Conservation (phyloP, 37 sponge, comb jelly and placozoan genomes). For the Lycopodina hypogea region DNA sequence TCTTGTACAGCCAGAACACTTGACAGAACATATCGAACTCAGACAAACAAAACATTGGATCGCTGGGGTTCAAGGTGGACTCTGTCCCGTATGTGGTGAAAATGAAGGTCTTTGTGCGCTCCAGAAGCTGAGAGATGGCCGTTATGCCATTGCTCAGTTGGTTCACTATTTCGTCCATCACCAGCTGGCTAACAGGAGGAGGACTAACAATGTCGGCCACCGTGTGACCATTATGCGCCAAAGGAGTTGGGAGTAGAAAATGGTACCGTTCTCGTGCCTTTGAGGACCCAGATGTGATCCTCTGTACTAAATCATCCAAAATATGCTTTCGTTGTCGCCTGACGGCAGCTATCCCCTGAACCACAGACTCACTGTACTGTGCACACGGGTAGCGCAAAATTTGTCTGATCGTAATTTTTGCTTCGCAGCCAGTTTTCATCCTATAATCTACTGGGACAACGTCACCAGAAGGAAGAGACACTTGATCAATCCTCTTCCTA, state of each 20-base stretch:
- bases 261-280: conserved; percentile 70
- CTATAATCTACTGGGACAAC: conserved; percentile 40
- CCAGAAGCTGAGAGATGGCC: conserved; percentile 30
- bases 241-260: conserved; percentile 67
- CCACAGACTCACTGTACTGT: conserved; percentile 17
- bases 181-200: conserved; percentile 21
- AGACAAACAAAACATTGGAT: conserved; percentile 44
- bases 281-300: conserved; percentile 51
- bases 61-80: conserved; percentile 8
- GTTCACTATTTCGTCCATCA: conserved; percentile 33
- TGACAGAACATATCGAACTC: conserved; percentile 56
- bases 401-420: conserved; percentile 61
- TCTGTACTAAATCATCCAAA: conserved; percentile 59
- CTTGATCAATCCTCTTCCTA: conserved; percentile 36
- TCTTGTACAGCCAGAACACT: conserved; percentile 74
- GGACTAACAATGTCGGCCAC: conserved; percentile 50
- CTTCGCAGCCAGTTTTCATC: conserved; percentile 54
- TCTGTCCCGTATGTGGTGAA: conserved; percentile 36
- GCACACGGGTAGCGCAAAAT: conserved; percentile 63
- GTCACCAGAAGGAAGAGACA: conserved; percentile 46
- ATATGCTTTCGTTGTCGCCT: conserved; percentile 51
- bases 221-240: conserved; percentile 68
- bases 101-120: conserved; percentile 34
- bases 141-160: conserved; percentile 44
- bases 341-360: conserved; percentile 41